A percentile compares a stretch with the other conserved stretches of the same genome.
Conservation (phyloP, 2,113 vertebrate genomes). For the Ochotona princeps region DNA sequence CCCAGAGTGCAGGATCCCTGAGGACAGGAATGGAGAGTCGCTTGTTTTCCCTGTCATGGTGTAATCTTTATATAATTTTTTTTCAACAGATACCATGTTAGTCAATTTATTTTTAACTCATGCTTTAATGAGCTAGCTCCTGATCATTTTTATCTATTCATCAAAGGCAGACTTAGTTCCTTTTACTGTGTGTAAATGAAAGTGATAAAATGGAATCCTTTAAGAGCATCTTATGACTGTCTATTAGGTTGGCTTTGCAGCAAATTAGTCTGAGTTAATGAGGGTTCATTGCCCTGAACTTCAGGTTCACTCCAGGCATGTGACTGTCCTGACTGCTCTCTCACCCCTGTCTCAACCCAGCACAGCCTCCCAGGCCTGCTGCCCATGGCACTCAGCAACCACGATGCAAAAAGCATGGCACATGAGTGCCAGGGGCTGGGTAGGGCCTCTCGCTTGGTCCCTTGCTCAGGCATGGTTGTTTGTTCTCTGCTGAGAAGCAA, state of each 20-base stretch:
- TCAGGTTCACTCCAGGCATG: neutral
- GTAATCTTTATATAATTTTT: slow-evolving; percentile 58
- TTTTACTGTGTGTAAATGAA: slow-evolving; percentile 75
- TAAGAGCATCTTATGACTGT: slow-evolving; percentile 71
- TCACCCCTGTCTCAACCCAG: neutral
- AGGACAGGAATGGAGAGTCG: neutral
- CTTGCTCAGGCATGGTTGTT: neutral
- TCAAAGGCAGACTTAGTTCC: slow-evolving; percentile 77
- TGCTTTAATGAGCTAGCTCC: slow-evolving; percentile 71
- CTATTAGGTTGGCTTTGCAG: slow-evolving; percentile 66
- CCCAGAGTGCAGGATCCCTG: neutral
- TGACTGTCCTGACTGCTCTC: neutral
- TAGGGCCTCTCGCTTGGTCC: neutral
- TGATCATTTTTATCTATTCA: slow-evolving; percentile 80
- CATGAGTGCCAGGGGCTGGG: neutral
- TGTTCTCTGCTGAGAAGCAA: neutral
- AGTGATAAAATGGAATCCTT: slow-evolving; percentile 80
- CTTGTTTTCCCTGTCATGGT: slow-evolving; percentile 22
- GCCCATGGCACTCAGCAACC: neutral
- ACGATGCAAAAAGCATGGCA: neutral
- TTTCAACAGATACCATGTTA: slow-evolving; percentile 59
- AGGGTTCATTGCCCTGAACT: slow-evolving; percentile 54
- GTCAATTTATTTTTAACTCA: slow-evolving; percentile 75
- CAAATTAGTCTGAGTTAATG: slow-evolving; percentile 78
- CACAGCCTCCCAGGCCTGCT: neutral